These are phyloP conservation scores for Scopus umbretta DNA, from an alignment of 2,113 vertebrate species.

Conservation along the genomic window DNA sequence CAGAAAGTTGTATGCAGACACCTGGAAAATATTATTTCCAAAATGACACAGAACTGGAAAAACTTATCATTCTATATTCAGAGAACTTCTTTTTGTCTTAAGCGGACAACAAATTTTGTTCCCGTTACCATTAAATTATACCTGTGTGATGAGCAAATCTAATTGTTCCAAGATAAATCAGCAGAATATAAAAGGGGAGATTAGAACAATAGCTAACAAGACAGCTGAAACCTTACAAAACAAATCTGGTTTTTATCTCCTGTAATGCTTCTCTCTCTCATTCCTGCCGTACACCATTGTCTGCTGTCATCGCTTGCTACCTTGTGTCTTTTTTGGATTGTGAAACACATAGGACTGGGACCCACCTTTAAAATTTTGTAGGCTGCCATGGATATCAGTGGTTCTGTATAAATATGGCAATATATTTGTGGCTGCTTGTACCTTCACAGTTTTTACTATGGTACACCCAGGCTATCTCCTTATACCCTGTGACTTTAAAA, in stretches of 20 bases:
- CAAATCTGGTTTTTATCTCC: background rate
- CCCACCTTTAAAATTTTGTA: background rate
- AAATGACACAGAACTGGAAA: background rate
- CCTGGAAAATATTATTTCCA: conserved; percentile 8
- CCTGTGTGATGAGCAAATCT: background rate
- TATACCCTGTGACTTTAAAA: background rate
- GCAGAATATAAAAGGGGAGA: background rate
- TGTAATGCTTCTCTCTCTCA: background rate
- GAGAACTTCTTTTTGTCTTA: background rate
- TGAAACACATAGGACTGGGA: background rate
- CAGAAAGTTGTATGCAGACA: background rate
- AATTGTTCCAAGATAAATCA: background rate
- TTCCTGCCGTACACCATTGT: background rate
- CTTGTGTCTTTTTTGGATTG: background rate
- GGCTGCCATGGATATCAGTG: background rate
- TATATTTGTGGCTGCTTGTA: background rate
- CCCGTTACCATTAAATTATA: background rate
- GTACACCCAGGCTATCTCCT: background rate
- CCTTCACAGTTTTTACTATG: background rate
- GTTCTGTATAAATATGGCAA: background rate
- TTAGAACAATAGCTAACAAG: background rate
- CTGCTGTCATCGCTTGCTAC: background rate
- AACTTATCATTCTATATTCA: background rate
- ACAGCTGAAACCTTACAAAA: background rate
- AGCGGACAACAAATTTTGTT: background rate